These are phyloP conservation scores for Phymatocera aterrima DNA, from an alignment of 2,888 invertebrate species.

Conservation along the genomic window DNA sequence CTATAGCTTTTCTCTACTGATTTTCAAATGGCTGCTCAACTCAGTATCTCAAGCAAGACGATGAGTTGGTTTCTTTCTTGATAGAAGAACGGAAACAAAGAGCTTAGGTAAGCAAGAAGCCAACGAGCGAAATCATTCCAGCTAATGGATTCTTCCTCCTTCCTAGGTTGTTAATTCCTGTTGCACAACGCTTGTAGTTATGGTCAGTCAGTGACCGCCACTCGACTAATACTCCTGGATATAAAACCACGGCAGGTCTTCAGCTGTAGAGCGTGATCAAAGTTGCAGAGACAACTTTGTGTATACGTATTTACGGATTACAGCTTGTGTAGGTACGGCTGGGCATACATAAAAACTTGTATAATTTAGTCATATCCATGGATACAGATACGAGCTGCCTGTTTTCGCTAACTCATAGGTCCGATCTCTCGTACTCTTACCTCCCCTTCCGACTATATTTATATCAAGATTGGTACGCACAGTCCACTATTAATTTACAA, in stretches of 20 bases:
- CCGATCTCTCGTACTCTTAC: conserved; percentile 8
- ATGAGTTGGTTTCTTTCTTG: background rate
- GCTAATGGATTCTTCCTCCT: background rate
- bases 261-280: too few species aligned
- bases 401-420: background rate
- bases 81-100: background rate
- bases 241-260: conserved; percentile 3
- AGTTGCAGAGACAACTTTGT: background rate
- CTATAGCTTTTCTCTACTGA: background rate
- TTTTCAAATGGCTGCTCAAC: background rate
- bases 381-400: background rate
- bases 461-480: too few species aligned
- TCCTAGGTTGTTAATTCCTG: background rate
- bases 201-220: background rate
- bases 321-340: background rate
- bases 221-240: background rate
- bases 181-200: conserved; percentile 20
- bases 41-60: background rate
- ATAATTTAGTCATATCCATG: background rate
- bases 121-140: background rate
- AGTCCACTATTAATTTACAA: background rate
- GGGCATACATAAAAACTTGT: background rate
- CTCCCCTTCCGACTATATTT: background rate
- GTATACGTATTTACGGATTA: too few species aligned
- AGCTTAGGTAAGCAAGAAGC: background rate